Conservation (phyloP, 2,113 vertebrate genomes). For the Ictidomys tridecemlineatus region DNA sequence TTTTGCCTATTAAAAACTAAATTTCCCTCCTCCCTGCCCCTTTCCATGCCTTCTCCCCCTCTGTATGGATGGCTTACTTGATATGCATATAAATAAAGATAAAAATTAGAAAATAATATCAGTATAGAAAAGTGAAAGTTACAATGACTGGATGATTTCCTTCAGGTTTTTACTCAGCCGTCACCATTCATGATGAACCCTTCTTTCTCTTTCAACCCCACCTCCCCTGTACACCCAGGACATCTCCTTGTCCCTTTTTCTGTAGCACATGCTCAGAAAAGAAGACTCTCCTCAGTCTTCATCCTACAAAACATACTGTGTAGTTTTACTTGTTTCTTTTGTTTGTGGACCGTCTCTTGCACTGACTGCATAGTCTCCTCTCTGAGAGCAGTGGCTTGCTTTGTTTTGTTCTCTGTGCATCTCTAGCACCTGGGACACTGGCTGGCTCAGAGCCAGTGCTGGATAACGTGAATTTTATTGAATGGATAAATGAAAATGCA, state of each 20-base stretch:
- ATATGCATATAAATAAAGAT: constrained; percentile 17
- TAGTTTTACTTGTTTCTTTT: not conserved
- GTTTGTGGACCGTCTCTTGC: not conserved
- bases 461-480: not conserved
- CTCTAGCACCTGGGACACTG: not conserved
- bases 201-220: not conserved
- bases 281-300: not conserved
- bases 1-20: not conserved
- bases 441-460: not conserved
- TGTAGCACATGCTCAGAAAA: not conserved
- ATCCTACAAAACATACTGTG: not conserved
- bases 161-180: not conserved
- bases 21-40: not conserved
- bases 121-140: not conserved
- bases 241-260: not conserved
- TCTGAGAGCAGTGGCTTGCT: not conserved
- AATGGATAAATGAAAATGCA: constrained; percentile 40
- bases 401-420: not conserved
- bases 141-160: not conserved
- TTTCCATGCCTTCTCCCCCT: not conserved
- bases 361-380: constrained; percentile 11
- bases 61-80: not conserved
- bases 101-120: not conserved
- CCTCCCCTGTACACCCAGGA: not conserved
- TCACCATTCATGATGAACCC: not conserved